phyloP scores from a whole-genome alignment of 2,113 vertebrate genomes.

The Phaetusa simplex region DNA sequence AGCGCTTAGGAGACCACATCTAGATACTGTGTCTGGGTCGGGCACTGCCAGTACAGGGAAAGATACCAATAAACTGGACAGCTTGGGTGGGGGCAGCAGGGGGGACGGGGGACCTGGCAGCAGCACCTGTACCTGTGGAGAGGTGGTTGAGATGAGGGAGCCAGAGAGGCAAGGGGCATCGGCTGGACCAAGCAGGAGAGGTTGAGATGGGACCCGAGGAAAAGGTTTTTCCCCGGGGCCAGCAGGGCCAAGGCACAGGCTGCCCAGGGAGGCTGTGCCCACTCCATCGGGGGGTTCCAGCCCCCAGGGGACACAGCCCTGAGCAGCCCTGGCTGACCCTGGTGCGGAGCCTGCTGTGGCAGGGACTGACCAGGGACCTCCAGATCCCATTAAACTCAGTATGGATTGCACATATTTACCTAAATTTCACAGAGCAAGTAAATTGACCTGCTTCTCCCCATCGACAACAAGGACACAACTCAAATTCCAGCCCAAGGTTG shows the following conservation, averaged over 20 bases:
- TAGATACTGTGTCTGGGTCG: not conserved
- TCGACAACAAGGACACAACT: not conserved
- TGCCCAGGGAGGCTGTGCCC: not conserved
- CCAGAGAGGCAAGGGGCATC: not conserved
- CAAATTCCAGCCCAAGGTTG: not conserved
- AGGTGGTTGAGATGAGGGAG: too few relatives aligned
- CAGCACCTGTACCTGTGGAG: fast-evolving
- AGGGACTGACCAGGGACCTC: not conserved
- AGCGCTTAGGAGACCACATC: not conserved
- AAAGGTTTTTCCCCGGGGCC: not conserved
- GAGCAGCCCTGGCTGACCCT: not conserved
- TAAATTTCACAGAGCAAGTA: not conserved
- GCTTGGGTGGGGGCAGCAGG: too few relatives aligned
- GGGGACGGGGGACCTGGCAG: not conserved
- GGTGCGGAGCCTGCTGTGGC: fast-evolving
- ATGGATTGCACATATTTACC: not conserved
- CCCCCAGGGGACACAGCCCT: not conserved
- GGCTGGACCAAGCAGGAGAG: too few relatives aligned
- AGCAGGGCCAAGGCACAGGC: not conserved
- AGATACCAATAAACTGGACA: not conserved
- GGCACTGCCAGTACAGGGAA: not conserved
- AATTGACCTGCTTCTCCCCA: not conserved
- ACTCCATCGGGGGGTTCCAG: not conserved
- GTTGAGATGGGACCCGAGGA: fast-evolving
- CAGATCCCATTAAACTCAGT: not conserved